Evolutionary conservation across 2,797 vertebrate genomes (phyloP).

Genomic region (Rhabdophis nuchalis): DNA sequence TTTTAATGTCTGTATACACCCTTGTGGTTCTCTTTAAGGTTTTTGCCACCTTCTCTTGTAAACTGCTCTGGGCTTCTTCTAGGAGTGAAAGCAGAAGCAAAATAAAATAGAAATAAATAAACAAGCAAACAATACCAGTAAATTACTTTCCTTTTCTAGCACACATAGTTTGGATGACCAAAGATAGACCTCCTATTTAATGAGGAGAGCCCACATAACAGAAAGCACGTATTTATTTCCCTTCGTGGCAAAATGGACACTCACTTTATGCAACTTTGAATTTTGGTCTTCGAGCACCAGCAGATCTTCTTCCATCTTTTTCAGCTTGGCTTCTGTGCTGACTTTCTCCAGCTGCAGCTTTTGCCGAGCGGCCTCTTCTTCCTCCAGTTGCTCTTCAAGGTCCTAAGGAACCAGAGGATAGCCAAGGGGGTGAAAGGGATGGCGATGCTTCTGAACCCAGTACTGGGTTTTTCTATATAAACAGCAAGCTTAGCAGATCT

Average conservation of each 20-base stretch:
- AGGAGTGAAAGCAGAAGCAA: not conserved
- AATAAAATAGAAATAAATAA: not conserved
- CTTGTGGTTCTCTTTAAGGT: not conserved
- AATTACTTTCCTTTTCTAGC: not conserved
- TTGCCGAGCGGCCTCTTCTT: slow-evolving; percentile 85
- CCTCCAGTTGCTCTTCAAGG: slow-evolving; percentile 86
- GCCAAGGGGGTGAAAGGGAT: not conserved
- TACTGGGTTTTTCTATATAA: not conserved
- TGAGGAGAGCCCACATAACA: not conserved
- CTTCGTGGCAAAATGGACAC: not conserved
- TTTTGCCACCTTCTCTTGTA: not conserved
- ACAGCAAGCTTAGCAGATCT: not conserved
- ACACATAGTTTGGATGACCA: not conserved
- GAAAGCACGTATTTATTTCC: not conserved
- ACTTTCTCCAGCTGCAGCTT: slow-evolving; percentile 90
- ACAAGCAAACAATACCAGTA: not conserved
- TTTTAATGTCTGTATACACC: not conserved
- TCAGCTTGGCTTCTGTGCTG: slow-evolving; percentile 82
- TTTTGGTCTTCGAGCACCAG: slow-evolving; percentile 81
- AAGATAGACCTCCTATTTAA: not conserved
- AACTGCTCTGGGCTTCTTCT: not conserved
- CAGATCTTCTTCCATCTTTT: slow-evolving; percentile 81
- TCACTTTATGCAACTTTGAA: slow-evolving; percentile 81
- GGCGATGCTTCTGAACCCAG: not conserved
- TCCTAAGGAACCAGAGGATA: slow-evolving; percentile 67